Evolutionary conservation across 2,797 vertebrate species (phyloP), one percentile per base, ranked within the genome.

Genomic region (Eulemur mongoz): DNA sequence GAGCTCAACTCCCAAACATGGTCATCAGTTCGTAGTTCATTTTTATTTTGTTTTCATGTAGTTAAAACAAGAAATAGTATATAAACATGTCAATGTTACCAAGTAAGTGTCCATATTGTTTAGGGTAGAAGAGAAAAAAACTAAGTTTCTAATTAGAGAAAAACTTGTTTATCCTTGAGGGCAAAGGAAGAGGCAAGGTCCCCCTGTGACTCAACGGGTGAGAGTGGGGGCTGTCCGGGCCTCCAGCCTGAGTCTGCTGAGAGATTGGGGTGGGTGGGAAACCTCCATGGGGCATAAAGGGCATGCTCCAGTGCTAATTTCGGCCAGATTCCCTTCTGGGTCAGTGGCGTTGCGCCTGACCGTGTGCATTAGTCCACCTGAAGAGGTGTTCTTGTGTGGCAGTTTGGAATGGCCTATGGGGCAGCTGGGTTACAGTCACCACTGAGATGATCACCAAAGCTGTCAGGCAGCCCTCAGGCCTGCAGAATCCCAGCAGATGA

Each of bases 31-130:
- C 82, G 89, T 85, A 95, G 97, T 97, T 97, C 91, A 93, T 94
- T 88, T 93, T 91, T 95, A 61, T 92, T 97, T 97, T 97, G 96
- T 96, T 96, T 96, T 95, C 63, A 32, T 94, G 91, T 93, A 87
- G 86, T 96, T 97, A 94, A 96, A 96, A 95, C 87, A 96, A 97
- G 91, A 79, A 95, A 79, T 83, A 88, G 45, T 94, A 76, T 95
- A 93, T 97, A 94, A 97, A 98, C 95, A 93, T 93, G 81, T 92
- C 84, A 50, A 11, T 45, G 48, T 95, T 84, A 93, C 67, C 52
- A 27, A 93, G 22, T 73, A 27, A 93, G 22, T 73, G 35, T 93
- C 79, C 84, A 79, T 54, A 38, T 45, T 67, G 73, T 72, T 95
- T 82, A 59, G 88, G 65, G 25, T 45, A 48, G 69, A 89, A 91